Conservation (phyloP, 2,797 vertebrate species). For the Melanotaenia maccullochi region DNA sequence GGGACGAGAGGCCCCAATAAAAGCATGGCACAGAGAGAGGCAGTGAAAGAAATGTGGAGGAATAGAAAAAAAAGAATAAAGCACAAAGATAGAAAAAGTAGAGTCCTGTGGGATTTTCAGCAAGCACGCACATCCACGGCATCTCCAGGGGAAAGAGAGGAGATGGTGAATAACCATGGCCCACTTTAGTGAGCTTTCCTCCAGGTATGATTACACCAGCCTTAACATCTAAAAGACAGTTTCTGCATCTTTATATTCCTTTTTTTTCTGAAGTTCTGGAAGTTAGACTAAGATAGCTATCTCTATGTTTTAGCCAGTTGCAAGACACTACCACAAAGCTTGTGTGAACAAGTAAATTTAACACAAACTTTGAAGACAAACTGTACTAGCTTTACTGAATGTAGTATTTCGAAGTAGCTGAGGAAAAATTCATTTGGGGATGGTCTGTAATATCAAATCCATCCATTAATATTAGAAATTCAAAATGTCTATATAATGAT, state of each 20-base stretch:
- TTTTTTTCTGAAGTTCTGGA: neutral
- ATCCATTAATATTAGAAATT: no score
- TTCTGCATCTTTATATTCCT: neutral
- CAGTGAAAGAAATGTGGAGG: slow-evolving; percentile 55
- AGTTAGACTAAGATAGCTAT: neutral
- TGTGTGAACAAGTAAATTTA: neutral
- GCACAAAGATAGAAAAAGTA: slow-evolving; percentile 59
- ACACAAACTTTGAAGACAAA: neutral
- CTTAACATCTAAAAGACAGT: slow-evolving; percentile 20
- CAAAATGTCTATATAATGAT: no score
- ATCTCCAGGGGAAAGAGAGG: slow-evolving; percentile 71
- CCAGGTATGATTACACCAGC: slow-evolving; percentile 67
- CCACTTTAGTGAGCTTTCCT: slow-evolving; percentile 79
- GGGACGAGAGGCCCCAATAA: slow-evolving; percentile 58
- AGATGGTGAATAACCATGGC: slow-evolving; percentile 83
- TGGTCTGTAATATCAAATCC: no score
- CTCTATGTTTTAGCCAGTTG: neutral
- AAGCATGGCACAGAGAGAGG: slow-evolving; percentile 40
- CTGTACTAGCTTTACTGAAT: no score
- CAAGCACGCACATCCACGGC: slow-evolving; percentile 43
- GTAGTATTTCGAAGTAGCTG: no score
- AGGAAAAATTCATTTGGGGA: no score
- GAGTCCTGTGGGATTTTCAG: slow-evolving; percentile 66
- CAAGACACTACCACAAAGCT: neutral
- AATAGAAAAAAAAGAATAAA: slow-evolving; percentile 66